Evolutionary conservation across 1,140 invertebrate genomes (phyloP).

Genomic region (Lucilia sericata): DNA sequence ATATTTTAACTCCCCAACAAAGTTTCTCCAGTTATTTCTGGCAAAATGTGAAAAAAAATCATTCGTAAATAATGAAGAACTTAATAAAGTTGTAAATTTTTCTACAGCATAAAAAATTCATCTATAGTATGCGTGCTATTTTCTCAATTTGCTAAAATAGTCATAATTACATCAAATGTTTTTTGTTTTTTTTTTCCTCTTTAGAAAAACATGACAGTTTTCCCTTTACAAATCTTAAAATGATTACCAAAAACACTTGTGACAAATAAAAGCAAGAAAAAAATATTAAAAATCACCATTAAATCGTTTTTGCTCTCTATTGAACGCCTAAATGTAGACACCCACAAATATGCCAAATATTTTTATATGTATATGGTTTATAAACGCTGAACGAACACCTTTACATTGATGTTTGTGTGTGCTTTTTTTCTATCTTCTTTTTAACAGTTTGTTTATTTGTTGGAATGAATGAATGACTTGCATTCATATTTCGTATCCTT

Average conservation of each 20-base stretch:
- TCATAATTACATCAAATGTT: not conserved
- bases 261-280: not conserved
- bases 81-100: not conserved
- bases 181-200: not conserved
- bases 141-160: not conserved
- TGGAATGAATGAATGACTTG: not conserved
- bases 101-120: not conserved
- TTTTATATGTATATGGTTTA: not conserved
- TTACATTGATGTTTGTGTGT: not conserved
- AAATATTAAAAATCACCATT: not conserved
- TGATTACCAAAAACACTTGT: not conserved
- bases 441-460: not conserved
- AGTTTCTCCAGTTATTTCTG: slow-evolving; percentile 18
- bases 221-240: not conserved
- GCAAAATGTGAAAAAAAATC: not conserved
- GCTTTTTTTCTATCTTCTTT: not conserved
- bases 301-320: not conserved
- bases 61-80: not conserved
- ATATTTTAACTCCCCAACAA: not conserved
- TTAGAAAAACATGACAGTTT: not conserved
- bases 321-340: not conserved
- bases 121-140: not conserved
- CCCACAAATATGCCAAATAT: not conserved
- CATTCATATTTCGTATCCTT: slow-evolving; percentile 9
- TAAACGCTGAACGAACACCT: not conserved